Evolutionary conservation across 2,113 vertebrate genomes (phyloP).

Genomic region (Canis aureus): DNA sequence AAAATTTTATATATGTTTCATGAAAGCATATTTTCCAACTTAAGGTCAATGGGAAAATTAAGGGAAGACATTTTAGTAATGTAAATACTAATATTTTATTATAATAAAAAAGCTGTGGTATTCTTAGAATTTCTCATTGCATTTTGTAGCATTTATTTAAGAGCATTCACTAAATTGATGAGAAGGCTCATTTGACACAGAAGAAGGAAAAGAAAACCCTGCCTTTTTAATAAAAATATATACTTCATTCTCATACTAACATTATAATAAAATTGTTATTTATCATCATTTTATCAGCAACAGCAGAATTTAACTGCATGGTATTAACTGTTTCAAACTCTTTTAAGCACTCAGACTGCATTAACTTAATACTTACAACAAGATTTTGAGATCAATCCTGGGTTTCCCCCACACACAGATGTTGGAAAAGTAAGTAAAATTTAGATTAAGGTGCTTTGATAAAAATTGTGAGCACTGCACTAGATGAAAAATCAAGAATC

Average conservation of each 20-base stretch:
- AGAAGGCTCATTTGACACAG: background rate
- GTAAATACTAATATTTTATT: conserved; percentile 73
- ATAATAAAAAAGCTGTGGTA: background rate
- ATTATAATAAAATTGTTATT: background rate
- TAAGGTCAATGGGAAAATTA: conserved; percentile 74
- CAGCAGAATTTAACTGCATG: background rate
- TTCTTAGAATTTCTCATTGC: background rate
- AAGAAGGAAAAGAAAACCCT: background rate
- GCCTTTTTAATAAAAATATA: background rate
- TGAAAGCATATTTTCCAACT: conserved; percentile 20
- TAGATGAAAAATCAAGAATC: background rate
- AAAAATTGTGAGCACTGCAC: background rate
- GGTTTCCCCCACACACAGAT: background rate
- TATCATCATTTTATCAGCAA: background rate
- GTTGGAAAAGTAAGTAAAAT: background rate
- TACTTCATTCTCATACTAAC: background rate
- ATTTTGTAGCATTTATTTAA: background rate
- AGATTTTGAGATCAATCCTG: background rate
- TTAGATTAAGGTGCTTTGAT: background rate
- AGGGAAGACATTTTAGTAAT: conserved; percentile 35
- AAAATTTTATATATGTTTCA: conserved; percentile 68
- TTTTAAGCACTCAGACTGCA: background rate
- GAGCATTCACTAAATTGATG: background rate
- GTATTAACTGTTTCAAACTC: background rate
- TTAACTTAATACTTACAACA: background rate